phyloP scores from a whole-genome alignment of 2,888 invertebrate genomes.

The Graphium colonna region DNA sequence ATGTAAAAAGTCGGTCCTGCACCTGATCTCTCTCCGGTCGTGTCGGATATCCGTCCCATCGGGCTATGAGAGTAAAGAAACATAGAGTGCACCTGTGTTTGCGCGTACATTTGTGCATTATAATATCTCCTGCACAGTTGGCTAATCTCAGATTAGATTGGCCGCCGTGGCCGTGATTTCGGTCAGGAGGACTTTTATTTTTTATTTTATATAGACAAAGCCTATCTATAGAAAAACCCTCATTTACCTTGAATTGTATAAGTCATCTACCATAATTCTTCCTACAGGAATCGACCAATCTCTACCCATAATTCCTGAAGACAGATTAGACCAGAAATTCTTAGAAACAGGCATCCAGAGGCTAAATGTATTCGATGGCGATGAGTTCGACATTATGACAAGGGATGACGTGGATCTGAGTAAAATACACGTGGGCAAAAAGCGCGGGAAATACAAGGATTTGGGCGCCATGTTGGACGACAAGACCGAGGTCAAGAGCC shows the following conservation, averaged over 20 bases:
- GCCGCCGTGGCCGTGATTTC: no score
- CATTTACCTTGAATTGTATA: slow-evolving; percentile 8
- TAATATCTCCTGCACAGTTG: no score
- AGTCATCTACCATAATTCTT: no score
- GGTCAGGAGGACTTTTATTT: no score
- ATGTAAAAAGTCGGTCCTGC: no score
- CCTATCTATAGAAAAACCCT: neutral
- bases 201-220: no score
- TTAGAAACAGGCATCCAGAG: slow-evolving; percentile 79
- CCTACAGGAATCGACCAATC: slow-evolving; percentile 65
- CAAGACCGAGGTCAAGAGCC: slow-evolving; percentile 78
- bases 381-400: slow-evolving; percentile 88
- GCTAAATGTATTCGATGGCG: slow-evolving; percentile 86
- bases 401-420: slow-evolving; percentile 74
- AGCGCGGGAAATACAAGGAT: slow-evolving; percentile 81
- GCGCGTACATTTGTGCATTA: no score
- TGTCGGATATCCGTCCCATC: no score
- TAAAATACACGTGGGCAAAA: slow-evolving; percentile 77
- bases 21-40: no score
- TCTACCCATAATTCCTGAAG: slow-evolving; percentile 83
- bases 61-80: no score
- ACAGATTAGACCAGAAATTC: slow-evolving; percentile 75
- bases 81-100: no score
- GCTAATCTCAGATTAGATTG: no score
- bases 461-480: slow-evolving; percentile 84